Conservation (phyloP, 2,113 vertebrate genomes). For the Oreotrochilus melanogaster region DNA sequence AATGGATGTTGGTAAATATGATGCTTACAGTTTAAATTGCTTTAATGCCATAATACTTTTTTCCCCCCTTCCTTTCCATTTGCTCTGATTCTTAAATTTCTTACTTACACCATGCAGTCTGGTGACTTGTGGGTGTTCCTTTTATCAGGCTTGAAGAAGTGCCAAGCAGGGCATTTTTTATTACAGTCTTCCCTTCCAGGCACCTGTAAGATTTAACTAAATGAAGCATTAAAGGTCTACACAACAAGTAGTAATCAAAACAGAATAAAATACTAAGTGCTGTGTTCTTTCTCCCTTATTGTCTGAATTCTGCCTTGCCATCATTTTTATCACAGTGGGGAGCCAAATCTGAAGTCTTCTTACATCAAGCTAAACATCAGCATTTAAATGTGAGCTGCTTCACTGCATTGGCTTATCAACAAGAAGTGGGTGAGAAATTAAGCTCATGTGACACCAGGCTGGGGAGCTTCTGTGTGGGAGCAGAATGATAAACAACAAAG, state of each 20-base stretch:
- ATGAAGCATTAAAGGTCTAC: neutral
- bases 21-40: neutral
- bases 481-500: neutral
- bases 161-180: neutral
- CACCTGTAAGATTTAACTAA: neutral
- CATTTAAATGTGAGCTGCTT: neutral
- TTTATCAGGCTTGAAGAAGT: neutral
- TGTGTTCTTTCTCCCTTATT: neutral
- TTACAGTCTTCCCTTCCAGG: neutral
- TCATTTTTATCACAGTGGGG: neutral
- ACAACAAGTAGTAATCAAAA: neutral
- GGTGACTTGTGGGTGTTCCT: neutral
- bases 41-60: neutral
- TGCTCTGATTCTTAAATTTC: neutral
- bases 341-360: neutral
- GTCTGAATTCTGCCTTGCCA: neutral
- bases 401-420: neutral
- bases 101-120: neutral
- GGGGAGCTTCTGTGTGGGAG: neutral
- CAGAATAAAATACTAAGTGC: neutral
- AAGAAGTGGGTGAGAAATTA: neutral
- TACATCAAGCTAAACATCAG: neutral
- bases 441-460: fast-evolving
- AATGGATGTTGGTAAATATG: neutral
- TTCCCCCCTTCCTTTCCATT: neutral